A percentile compares a stretch with the other conserved stretches of the same genome.
phyloP scores from a whole-genome alignment of 2,113 vertebrate genomes.

The Peucedramus taeniatus region DNA sequence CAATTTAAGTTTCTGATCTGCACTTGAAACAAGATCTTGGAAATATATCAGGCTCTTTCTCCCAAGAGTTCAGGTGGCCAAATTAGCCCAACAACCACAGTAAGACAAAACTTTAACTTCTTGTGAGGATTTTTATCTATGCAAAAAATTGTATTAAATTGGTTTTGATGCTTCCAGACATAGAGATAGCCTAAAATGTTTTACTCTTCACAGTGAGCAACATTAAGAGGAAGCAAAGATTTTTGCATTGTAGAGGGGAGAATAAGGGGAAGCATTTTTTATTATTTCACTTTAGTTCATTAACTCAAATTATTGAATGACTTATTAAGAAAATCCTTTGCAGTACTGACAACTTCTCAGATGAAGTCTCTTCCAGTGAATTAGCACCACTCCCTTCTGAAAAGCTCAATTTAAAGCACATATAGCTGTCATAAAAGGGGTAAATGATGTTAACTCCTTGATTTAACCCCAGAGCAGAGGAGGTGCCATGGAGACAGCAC shows the following conservation, averaged over 20 bases:
- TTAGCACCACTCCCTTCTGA: not conserved
- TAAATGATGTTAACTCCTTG: rapidly evolving
- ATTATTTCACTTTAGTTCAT: not conserved
- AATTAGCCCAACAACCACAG: not conserved
- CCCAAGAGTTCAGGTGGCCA: not conserved
- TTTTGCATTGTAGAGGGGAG: not conserved
- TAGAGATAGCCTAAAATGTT: not conserved
- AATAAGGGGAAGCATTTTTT: not conserved
- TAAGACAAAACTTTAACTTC: not conserved
- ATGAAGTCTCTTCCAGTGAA: not conserved
- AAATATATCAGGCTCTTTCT: not conserved
- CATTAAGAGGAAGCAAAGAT: not conserved
- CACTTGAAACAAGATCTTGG: not conserved
- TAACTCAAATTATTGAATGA: not conserved
- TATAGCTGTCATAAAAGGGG: not conserved
- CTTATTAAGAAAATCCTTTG: not conserved
- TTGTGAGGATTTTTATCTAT: not conserved
- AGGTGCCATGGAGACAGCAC: not conserved
- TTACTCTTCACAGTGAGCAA: not conserved
- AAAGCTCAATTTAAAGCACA: not conserved
- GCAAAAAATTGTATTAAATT: not conserved
- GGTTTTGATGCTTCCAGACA: not conserved
- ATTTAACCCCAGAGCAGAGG: not conserved
- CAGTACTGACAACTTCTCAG: not conserved
- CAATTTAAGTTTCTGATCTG: not conserved